Base-by-base conservation (phyloP, 2,113 vertebrate species). In the Todiramphus chloris region DNA sequence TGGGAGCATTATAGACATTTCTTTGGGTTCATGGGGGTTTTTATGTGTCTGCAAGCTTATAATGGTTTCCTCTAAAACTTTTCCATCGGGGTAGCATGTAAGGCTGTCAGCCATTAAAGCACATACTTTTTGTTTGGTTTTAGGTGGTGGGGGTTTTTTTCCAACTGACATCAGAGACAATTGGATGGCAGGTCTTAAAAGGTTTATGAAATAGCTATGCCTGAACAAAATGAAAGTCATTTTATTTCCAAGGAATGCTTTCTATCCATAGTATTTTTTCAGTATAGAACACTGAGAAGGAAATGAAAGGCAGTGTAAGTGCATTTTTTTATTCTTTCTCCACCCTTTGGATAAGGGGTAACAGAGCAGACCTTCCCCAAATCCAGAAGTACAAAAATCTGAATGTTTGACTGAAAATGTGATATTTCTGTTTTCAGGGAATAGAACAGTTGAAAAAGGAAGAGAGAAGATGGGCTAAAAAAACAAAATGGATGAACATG, bases 371-470 rank as follows among this genome's bases (percentile, higher is more conserved):
- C 86, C 58, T 94, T 78, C 74, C 96, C 94, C 90, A 4, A 27
- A 70, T 85, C 64, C 96, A 97, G 83, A 95, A 69, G 37, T 74
- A 66, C 19, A 80, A 73, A 73, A 93, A 75, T 20, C 53, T 53
- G 91, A 92, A 93, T 35, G 78, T 94, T 89, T 98, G 97, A 98
- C 98, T 98, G 97, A 98, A 98, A 98, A 98, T 98, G 83, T 99
- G 98, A 98, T 98, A 99, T 98, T 99, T 98, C 95, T 97, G 84
- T 98, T 98, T 97, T 88, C 98, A 99, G 99, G 99, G 99, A 73
- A 99, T 99, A 96, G 99, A 99, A 96, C 99, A 99, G 97, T 98
- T 99, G 96, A 99, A 99, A 98, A 99, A 99, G 98, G 99, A 99
- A 98, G 99, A 99, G 98, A 98, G 98, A 97, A 98, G 98, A 98